Base-by-base conservation (phyloP, 1,140 invertebrate species). In the Calliopsis andreniformis region DNA sequence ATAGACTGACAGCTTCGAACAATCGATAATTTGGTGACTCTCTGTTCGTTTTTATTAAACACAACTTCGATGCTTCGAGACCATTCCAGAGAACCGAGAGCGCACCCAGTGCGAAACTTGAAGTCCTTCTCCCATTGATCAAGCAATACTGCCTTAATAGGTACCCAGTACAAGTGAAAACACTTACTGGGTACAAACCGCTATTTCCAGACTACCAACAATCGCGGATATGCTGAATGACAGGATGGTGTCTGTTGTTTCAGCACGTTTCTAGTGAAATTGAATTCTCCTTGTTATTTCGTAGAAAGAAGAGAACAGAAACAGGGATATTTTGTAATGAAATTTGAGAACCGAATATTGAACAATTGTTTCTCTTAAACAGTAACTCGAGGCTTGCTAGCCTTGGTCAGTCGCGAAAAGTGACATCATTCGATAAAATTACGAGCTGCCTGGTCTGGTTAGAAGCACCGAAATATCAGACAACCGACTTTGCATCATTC, bases 111-210 rank as follows among this genome's bases (percentile, higher is more conserved):
- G 16, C 28, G 1, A 23, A 28, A 35, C 30, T 28, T 18, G 12
- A 8, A 14, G 18, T 1, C n/a, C 5, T 4, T 53, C 51, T 42
- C 51, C 32, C 25, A 42, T 70, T 56, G 71, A 45, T 67, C 62
- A 28, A 75, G 51, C 39, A 28, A 59, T 70, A n/a, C 42, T 1
- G 35, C 63, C 42, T 67, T 75, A 56, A 75, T 67, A 56, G 61
- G 49, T 42, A 7, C 28, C 23, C 0, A n/a, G 32, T 63, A 53
- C 69, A 39, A 43, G 47, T 42, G 69, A 63, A 53, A 63, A 72
- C 69, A 42, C 45, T 72, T 63, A 51, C 58, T 53, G 32, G 14
- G 25, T 39, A 20, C 69, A 30, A 53, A 30, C 69, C 58, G 42
- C 35, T 32, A 63, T 72, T 53, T 64, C 35, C 59, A 20, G 20